Percentiles rank a stretch among this genome's conserved stretches.
Evolutionary conservation across 23 tunicate genomes (phyloP).

Genomic region (Clavelina lepadiformis): DNA sequence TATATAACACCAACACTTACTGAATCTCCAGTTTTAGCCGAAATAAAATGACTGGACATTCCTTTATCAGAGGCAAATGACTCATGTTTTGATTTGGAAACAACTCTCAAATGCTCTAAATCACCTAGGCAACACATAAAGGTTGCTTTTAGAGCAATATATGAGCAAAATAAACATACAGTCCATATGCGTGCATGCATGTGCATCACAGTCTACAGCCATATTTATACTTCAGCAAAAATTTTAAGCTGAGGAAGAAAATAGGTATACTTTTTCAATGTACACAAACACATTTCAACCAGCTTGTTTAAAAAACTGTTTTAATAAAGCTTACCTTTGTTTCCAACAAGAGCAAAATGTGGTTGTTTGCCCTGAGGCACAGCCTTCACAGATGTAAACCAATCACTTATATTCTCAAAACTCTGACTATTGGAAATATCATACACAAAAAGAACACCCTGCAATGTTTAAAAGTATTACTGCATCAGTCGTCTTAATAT

Average conservation of each 20-base stretch:
- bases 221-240: no score
- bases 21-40: slow-evolving; percentile 94
- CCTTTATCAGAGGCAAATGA: slow-evolving; percentile 55
- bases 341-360: slow-evolving; percentile 74
- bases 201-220: no score
- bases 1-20: slow-evolving; percentile 12
- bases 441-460: slow-evolving; percentile 72
- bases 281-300: background rate
- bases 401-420: slow-evolving; percentile 70
- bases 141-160: no score
- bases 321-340: slow-evolving; percentile 38
- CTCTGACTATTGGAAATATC: slow-evolving; percentile 77
- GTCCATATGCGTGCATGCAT: no score
- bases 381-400: slow-evolving; percentile 45
- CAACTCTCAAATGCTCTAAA: slow-evolving; percentile 72
- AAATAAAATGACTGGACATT: slow-evolving; percentile 63
- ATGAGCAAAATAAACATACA: no score
- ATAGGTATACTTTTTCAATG: background rate
- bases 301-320: background rate
- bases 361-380: slow-evolving; percentile 19
- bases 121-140: slow-evolving; percentile 49
- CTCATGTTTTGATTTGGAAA: slow-evolving; percentile 56
- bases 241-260: no score
- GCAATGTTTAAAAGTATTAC: no score
- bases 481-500: no score